These are phyloP conservation scores for Gephyroberyx darwinii DNA, from an alignment of 2,797 vertebrate species.

Conservation along the genomic window DNA sequence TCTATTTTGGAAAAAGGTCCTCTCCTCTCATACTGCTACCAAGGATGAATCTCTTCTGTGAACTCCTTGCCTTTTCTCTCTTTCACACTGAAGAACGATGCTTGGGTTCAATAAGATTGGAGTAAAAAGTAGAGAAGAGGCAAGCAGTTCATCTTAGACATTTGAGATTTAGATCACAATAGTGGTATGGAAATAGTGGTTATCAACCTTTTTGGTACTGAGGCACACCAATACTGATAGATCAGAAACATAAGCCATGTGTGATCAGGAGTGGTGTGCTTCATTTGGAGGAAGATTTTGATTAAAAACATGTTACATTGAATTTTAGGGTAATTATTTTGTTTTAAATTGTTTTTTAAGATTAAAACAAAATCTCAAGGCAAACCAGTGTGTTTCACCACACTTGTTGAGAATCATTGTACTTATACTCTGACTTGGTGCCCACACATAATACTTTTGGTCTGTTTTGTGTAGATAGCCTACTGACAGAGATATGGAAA, in stretches of 20 bases:
- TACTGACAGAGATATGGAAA: conserved; percentile 28
- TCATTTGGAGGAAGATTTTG: conserved; percentile 5
- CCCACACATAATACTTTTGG: conserved; percentile 30
- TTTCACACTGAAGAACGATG: not conserved
- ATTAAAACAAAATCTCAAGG: conserved; percentile 2
- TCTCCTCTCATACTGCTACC: conserved; percentile 32
- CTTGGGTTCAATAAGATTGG: not conserved
- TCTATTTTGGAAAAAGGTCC: conserved; percentile 10
- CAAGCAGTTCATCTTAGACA: not conserved
- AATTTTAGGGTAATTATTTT: conserved; percentile 5
- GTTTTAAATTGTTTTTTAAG: not conserved
- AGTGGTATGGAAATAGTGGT: too few relatives aligned
- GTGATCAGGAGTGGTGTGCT: not conserved
- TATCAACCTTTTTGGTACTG: conserved; percentile 17
- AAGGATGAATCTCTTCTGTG: conserved; percentile 4
- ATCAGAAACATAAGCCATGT: conserved; percentile 17
- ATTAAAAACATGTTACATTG: not conserved
- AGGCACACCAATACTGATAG: conserved; percentile 32
- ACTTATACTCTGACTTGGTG: conserved; percentile 40
- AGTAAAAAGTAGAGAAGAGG: conserved; percentile 1
- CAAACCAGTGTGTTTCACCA: not conserved
- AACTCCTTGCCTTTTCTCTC: not conserved
- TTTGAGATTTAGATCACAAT: conserved; percentile 11
- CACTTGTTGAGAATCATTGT: conserved; percentile 9
- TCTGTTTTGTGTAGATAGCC: conserved; percentile 47